A percentile compares a stretch with the other conserved stretches of the same genome.
phyloP scores from a whole-genome alignment of 2,797 vertebrate genomes.

The Serranus cabrilla region DNA sequence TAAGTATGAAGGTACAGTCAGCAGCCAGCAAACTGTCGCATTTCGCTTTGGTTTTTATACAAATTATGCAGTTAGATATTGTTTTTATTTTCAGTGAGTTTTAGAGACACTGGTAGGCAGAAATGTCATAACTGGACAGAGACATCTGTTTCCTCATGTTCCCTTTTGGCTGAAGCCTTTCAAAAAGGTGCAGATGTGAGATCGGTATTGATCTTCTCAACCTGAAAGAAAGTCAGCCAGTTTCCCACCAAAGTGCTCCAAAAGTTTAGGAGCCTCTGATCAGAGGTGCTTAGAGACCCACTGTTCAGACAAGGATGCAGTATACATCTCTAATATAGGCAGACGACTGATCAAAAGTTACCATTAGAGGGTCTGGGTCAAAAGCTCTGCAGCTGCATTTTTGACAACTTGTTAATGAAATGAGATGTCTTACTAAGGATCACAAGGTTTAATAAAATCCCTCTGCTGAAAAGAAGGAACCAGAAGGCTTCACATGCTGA shows the following conservation, averaged over 20 bases:
- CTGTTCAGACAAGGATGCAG: too few species aligned
- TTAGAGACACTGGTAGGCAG: neutral
- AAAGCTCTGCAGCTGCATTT: neutral
- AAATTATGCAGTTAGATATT: neutral
- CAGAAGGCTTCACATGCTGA: too few species aligned
- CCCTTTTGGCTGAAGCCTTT: neutral
- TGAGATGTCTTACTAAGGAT: neutral
- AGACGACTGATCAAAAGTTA: too few species aligned
- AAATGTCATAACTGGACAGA: neutral
- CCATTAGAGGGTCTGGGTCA: neutral
- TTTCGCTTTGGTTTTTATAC: neutral
- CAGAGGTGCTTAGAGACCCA: conserved; percentile 2
- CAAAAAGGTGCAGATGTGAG: neutral
- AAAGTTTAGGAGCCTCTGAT: neutral
- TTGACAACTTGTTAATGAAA: neutral
- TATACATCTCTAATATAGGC: neutral
- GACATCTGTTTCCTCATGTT: neutral
- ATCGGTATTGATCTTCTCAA: neutral
- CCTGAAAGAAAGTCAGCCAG: neutral
- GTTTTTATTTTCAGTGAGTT: too few species aligned
- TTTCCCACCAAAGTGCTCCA: neutral
- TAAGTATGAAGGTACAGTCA: too few species aligned
- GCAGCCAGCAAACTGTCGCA: neutral
- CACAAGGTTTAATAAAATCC: neutral
- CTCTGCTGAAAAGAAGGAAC: neutral